Evolutionary conservation across 2,113 vertebrate species (phyloP).

Genomic region (Turdus rufiventris): DNA sequence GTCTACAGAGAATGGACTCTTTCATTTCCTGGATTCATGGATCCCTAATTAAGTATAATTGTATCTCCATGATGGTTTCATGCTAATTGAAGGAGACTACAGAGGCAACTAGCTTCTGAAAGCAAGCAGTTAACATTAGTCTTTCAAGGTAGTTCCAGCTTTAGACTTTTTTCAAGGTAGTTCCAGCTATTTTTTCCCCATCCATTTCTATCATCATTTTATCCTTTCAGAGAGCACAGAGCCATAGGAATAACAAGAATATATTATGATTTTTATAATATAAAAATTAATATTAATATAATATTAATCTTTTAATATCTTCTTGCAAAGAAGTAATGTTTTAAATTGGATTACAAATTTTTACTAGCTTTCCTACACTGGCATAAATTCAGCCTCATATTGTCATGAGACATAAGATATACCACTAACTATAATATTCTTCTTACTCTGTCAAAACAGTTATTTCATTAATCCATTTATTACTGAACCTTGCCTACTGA

Average conservation of each 20-base stretch:
- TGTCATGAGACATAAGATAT: not conserved
- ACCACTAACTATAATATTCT: not conserved
- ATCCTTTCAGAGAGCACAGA: not conserved
- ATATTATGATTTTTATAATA: not conserved
- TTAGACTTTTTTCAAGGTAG: not conserved
- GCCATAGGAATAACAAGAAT: not conserved
- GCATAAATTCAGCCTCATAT: not conserved
- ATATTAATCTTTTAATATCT: not conserved
- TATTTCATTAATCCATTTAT: not conserved
- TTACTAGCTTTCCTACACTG: not conserved
- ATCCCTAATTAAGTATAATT: conserved; percentile 36
- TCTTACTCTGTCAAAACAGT: not conserved
- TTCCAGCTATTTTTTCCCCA: not conserved
- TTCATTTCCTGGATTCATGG: conserved; percentile 45
- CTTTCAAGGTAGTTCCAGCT: not conserved
- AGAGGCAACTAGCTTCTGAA: not conserved
- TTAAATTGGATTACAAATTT: not conserved
- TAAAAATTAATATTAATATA: no score
- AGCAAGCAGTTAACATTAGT: not conserved
- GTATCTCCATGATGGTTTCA: not conserved
- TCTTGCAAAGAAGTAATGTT: not conserved
- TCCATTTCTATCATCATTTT: not conserved
- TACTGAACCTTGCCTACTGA: not conserved
- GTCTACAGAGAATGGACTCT: conserved; percentile 5
- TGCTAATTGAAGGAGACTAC: conserved; percentile 20